phyloP scores from a whole-genome alignment of 2,888 invertebrate species.

The Strigamia crassipes region DNA sequence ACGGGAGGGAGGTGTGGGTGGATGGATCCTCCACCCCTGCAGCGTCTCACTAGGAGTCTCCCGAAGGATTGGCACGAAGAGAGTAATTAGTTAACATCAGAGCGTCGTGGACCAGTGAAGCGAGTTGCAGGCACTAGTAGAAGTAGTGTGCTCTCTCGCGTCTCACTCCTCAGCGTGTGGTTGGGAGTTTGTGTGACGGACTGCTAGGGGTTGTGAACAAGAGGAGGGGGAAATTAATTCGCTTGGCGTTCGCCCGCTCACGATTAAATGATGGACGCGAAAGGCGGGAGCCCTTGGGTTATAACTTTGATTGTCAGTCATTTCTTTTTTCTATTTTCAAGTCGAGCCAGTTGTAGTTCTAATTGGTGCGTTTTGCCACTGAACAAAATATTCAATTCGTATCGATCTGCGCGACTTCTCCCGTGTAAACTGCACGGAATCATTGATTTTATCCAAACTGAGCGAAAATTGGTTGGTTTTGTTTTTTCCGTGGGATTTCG shows the following conservation, averaged over 20 bases:
- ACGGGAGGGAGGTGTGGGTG: neutral
- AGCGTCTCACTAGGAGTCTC: slow-evolving; percentile 6
- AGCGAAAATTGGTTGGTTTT: too few relatives aligned
- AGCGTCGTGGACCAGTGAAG: slow-evolving; percentile 39
- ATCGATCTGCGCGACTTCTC: too few relatives aligned
- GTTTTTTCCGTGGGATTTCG: too few relatives aligned
- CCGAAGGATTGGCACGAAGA: slow-evolving; percentile 13
- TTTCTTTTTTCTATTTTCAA: neutral
- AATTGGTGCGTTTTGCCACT: too few relatives aligned
- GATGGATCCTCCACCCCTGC: neutral
- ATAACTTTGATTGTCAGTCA: neutral
- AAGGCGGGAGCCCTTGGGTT: neutral
- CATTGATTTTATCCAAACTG: too few relatives aligned
- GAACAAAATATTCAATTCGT: too few relatives aligned
- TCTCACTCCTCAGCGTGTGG: neutral
- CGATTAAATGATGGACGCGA: neutral
- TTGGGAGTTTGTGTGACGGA: neutral
- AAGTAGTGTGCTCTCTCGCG: neutral
- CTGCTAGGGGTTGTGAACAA: neutral
- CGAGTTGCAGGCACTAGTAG: neutral
- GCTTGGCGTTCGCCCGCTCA: neutral
- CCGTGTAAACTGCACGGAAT: too few relatives aligned
- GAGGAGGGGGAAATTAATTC: neutral
- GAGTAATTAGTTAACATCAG: slow-evolving; percentile 44
- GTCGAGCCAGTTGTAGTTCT: too few relatives aligned